A percentile compares a stretch with the other conserved stretches of the same genome.
Evolutionary conservation across 2,888 invertebrate species (phyloP).

Genomic region (Rotaria socialis): DNA sequence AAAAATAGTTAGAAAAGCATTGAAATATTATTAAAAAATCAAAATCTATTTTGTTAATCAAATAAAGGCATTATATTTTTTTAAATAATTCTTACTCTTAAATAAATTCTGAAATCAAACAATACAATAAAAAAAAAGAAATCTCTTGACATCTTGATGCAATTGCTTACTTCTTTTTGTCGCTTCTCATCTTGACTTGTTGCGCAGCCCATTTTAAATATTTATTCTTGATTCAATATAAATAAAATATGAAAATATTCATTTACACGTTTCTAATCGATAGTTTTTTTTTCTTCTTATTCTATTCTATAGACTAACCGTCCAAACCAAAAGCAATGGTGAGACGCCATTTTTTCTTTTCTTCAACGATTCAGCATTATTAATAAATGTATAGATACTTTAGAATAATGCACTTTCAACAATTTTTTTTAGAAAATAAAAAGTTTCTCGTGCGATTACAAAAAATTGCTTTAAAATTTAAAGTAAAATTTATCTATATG

Average conservation of each 20-base stretch:
- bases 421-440: not conserved
- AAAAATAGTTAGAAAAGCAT: not conserved
- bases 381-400: not conserved
- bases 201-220: conserved; percentile 44
- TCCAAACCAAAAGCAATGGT: not conserved
- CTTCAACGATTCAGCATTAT: not conserved
- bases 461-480: no score
- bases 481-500: not conserved
- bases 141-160: not conserved
- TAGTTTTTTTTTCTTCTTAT: not conserved
- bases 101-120: not conserved
- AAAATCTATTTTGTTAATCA: not conserved
- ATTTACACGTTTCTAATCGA: not conserved
- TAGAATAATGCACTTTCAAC: not conserved
- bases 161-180: conserved; percentile 43
- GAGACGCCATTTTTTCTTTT: not conserved
- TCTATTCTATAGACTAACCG: not conserved
- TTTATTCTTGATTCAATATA: not conserved
- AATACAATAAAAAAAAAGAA: not conserved
- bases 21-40: not conserved
- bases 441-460: no score
- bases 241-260: not conserved
- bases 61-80: not conserved
- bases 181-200: conserved; percentile 47
- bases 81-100: not conserved